phyloP scores from a whole-genome alignment of 37 sponge, comb jelly and placozoan species.

The Agelas oroides region DNA sequence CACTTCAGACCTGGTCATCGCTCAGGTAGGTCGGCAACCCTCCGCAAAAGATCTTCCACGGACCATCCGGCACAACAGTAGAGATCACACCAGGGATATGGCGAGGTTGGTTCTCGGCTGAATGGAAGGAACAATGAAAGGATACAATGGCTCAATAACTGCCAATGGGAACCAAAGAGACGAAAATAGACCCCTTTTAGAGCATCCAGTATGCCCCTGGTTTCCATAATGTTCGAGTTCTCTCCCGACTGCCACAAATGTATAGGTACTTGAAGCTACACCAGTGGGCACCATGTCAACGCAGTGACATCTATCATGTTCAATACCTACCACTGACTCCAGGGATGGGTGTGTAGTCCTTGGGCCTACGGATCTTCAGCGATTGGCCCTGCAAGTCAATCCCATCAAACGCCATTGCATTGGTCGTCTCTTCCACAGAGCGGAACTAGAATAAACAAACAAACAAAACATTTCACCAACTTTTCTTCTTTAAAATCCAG shows the following conservation, averaged over 20 bases:
- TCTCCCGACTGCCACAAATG: no score
- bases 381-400: constrained; percentile 95
- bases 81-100: constrained; percentile 96
- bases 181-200: no score
- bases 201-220: no score
- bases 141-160: no score
- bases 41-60: constrained; percentile 95
- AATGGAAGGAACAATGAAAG: no score
- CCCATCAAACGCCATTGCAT: constrained; percentile 98
- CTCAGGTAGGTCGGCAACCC: constrained; percentile 96
- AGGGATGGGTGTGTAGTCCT: constrained; percentile 94
- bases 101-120: constrained; percentile 15
- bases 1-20: constrained; percentile 91
- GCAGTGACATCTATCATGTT: no score
- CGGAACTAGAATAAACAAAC: constrained; percentile 76
- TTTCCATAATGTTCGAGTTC: no score
- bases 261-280: no score
- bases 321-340: constrained; percentile 65
- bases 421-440: constrained; percentile 98
- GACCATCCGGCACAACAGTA: constrained; percentile 97
- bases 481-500: background rate
- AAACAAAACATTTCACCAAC: background rate
- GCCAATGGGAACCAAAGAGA: no score
- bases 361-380: constrained; percentile 96
- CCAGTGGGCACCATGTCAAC: no score